phyloP scores from a whole-genome alignment of 2,113 vertebrate species.

The Ciconia maguari region DNA sequence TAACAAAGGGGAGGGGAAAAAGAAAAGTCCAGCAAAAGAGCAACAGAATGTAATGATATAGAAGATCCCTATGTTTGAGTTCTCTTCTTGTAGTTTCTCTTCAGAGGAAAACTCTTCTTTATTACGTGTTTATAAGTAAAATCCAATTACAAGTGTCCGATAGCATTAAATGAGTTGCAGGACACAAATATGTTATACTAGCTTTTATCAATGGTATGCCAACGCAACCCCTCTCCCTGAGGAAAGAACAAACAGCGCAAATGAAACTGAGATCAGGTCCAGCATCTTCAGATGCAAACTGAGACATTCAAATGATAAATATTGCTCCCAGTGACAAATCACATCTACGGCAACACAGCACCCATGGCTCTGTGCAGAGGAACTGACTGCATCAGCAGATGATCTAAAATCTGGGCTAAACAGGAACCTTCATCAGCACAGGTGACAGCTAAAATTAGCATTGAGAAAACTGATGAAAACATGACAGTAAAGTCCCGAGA shows the following conservation, averaged over 20 bases:
- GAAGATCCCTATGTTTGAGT: neutral
- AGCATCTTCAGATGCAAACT: neutral
- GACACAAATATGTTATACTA: neutral
- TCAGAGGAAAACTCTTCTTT: neutral
- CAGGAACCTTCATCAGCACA: constrained; percentile 51
- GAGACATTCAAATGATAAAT: neutral
- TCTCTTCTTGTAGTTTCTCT: neutral
- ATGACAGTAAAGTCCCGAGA: constrained; percentile 3
- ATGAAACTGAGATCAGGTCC: neutral
- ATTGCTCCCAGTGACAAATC: constrained; percentile 6
- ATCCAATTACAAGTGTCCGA: neutral
- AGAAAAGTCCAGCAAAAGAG: neutral
- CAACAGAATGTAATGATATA: neutral
- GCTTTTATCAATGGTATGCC: neutral
- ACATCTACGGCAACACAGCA: neutral
- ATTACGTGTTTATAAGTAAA: neutral
- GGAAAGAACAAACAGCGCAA: neutral
- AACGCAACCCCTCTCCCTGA: neutral
- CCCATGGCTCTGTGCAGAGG: neutral
- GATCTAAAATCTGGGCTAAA: constrained; percentile 34
- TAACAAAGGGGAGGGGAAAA: neutral
- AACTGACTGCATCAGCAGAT: constrained; percentile 5
- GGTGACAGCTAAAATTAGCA: constrained; percentile 67
- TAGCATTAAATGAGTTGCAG: neutral
- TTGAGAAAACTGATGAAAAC: constrained; percentile 56